phyloP scores from a whole-genome alignment of 1,140 invertebrate genomes.

The Drosophila nasuta region DNA sequence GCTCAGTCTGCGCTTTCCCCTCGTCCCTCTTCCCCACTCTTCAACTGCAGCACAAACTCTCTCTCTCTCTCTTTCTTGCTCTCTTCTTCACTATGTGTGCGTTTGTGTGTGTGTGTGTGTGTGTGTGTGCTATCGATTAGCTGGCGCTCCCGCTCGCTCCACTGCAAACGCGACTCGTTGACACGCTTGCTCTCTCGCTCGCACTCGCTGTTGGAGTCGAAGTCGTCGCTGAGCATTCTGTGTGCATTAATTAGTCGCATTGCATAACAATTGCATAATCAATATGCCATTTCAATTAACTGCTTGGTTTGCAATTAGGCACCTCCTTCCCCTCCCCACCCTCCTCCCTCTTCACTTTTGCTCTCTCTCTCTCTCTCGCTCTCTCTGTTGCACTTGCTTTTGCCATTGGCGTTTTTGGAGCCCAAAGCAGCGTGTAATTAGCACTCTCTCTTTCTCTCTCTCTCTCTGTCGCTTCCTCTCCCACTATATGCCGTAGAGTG shows the following conservation, averaged over 20 bases:
- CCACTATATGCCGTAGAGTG: neutral
- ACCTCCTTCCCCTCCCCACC: neutral
- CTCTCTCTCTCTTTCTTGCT: neutral
- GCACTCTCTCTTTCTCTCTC: slow-evolving; percentile 23
- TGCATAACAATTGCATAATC: slow-evolving; percentile 81
- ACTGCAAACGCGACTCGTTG: neutral
- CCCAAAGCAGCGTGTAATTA: slow-evolving; percentile 40
- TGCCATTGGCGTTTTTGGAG: slow-evolving; percentile 10
- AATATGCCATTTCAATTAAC: slow-evolving; percentile 69
- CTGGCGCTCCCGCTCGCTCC: slow-evolving; percentile 7
- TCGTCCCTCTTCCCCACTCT: neutral
- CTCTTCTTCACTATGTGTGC: no score
- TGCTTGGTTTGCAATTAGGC: slow-evolving; percentile 61
- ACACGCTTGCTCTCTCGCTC: neutral
- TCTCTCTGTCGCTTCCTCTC: neutral
- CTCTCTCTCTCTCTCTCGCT: no score
- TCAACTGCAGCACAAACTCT: no score
- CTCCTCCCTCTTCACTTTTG: neutral
- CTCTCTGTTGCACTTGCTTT: neutral
- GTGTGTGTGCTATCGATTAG: slow-evolving; percentile 62
- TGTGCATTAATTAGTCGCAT: slow-evolving; percentile 73
- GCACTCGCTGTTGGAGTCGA: neutral
- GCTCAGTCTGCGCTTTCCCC: neutral
- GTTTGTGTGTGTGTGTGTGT: no score
- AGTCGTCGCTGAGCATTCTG: slow-evolving; percentile 19